Evolutionary conservation across 2,113 vertebrate species (phyloP).

Genomic region (Seriola dumerili): DNA sequence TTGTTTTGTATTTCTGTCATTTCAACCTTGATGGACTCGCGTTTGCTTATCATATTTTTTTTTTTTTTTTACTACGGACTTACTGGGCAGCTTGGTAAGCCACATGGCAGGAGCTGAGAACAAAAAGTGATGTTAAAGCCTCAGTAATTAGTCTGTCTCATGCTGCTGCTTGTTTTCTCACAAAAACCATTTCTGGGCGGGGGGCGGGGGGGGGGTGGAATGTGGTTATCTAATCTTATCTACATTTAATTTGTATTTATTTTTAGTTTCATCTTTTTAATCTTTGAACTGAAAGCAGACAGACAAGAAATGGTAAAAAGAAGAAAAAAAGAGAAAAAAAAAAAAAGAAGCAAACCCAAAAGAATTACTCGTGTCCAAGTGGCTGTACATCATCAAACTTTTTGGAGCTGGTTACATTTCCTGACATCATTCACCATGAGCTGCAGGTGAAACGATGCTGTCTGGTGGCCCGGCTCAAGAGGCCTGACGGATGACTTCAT

Average conservation of each 20-base stretch:
- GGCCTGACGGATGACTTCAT: conserved; percentile 45
- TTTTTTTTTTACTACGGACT: neutral
- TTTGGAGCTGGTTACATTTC: conserved; percentile 19
- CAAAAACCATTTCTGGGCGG: neutral
- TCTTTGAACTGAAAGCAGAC: conserved; percentile 3
- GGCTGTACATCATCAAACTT: conserved; percentile 18
- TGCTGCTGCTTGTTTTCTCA: neutral
- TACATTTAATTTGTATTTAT: neutral
- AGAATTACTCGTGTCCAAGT: neutral
- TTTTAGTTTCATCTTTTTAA: neutral
- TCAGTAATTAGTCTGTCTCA: neutral
- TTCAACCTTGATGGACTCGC: neutral
- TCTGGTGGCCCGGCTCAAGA: conserved; percentile 35
- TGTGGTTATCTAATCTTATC: neutral
- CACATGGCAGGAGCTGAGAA: neutral
- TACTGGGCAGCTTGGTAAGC: no score
- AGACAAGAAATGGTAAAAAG: neutral
- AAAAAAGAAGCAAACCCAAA: neutral
- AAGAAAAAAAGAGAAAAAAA: neutral
- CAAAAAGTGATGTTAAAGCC: neutral
- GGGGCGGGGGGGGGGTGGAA: no score
- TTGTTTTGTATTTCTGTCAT: neutral
- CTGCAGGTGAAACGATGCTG: conserved; percentile 43
- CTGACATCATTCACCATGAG: conserved; percentile 35
- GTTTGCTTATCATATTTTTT: neutral